phyloP scores from a whole-genome alignment of 1,140 invertebrate species.

The Bursaphelenchus mucronatus region DNA sequence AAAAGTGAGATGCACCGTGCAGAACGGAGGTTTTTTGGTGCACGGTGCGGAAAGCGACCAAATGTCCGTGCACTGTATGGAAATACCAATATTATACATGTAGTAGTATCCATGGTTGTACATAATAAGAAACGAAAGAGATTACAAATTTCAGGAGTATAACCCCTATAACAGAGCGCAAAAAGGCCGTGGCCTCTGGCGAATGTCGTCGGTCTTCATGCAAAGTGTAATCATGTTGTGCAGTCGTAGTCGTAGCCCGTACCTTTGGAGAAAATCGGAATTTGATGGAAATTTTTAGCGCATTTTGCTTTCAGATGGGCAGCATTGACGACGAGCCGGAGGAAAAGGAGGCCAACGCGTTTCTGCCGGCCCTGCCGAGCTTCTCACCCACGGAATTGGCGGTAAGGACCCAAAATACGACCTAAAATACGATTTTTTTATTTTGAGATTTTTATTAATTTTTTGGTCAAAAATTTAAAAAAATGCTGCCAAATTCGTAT shows the following conservation, averaged over 20 bases:
- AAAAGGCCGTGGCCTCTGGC: conserved; percentile 21
- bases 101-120: too few relatives aligned
- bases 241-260: neutral
- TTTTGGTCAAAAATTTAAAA: too few relatives aligned
- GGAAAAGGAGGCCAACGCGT: neutral
- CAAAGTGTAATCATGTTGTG: conserved; percentile 18
- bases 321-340: neutral
- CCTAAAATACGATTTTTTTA: too few relatives aligned
- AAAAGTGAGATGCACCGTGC: too few relatives aligned
- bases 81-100: too few relatives aligned
- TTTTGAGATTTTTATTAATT: too few relatives aligned
- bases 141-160: conserved; percentile 20
- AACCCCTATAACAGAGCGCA: conserved; percentile 15
- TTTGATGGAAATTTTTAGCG: neutral
- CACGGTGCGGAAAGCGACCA: too few relatives aligned
- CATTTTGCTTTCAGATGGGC: neutral
- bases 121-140: too few relatives aligned
- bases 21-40: too few relatives aligned
- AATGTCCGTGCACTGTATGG: too few relatives aligned
- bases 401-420: neutral
- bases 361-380: conserved; percentile 13
- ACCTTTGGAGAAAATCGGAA: neutral
- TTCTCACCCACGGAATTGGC: conserved; percentile 25
- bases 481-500: too few relatives aligned
- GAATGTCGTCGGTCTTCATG: conserved; percentile 28